phyloP scores from a whole-genome alignment of 2,888 invertebrate species.

The Eupithecia pulchellata region DNA sequence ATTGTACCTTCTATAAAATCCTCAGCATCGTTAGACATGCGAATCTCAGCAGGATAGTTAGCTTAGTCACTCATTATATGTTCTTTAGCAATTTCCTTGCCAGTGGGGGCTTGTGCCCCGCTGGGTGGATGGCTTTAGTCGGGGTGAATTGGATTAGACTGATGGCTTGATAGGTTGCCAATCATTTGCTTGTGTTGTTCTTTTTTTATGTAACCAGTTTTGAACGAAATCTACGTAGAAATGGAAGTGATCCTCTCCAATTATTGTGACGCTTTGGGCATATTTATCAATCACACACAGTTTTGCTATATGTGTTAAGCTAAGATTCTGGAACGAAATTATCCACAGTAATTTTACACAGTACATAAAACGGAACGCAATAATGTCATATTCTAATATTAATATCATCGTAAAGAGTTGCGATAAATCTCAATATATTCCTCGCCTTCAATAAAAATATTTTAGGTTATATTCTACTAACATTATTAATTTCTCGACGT shows the following conservation, averaged over 20 bases:
- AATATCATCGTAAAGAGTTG: no score
- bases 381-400: neutral
- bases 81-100: constrained; percentile 47
- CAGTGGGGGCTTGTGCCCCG: constrained; percentile 49
- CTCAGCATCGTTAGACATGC: constrained; percentile 17
- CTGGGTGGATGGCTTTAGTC: constrained; percentile 50
- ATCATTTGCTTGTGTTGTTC: constrained; percentile 16
- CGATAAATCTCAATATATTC: neutral
- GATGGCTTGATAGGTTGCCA: constrained; percentile 24
- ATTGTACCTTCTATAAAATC: constrained; percentile 2
- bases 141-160: constrained; percentile 40
- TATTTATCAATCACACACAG: neutral
- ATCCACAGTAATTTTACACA: no score
- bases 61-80: constrained; percentile 38
- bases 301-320: no score
- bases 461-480: neutral
- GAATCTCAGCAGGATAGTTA: constrained; percentile 36
- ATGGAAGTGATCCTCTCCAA: no score
- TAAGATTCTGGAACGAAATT: neutral
- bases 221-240: neutral
- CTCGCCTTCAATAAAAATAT: neutral
- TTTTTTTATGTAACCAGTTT: neutral
- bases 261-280: no score
- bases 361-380: no score
- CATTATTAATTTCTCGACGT: neutral